Evolutionary conservation across 2,888 invertebrate genomes (phyloP).

Genomic region (Lithophane socia): DNA sequence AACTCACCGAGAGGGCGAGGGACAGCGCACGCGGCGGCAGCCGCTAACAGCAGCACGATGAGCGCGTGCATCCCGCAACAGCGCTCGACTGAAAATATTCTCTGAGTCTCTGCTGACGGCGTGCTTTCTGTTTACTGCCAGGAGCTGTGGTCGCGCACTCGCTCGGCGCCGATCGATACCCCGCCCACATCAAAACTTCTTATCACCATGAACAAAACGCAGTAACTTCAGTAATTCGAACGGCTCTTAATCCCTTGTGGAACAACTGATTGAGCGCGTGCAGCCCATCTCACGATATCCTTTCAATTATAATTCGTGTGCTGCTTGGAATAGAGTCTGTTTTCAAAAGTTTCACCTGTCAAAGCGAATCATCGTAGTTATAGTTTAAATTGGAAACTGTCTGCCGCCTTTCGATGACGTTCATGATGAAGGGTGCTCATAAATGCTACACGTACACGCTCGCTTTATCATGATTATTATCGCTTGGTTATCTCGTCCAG

Average conservation of each 20-base stretch:
- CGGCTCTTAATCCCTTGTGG: constrained; percentile 50
- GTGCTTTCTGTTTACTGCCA: constrained; percentile 78
- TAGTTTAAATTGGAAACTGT: constrained; percentile 49
- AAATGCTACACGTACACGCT: neutral
- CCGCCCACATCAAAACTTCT: constrained; percentile 84
- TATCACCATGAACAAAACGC: constrained; percentile 61
- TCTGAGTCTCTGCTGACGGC: constrained; percentile 65
- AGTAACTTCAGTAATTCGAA: constrained; percentile 62
- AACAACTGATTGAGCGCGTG: constrained; percentile 30
- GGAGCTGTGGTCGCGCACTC: constrained; percentile 76
- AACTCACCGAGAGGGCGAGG: constrained; percentile 81
- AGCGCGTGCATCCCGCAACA: constrained; percentile 78
- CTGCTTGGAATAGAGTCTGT: constrained; percentile 61
- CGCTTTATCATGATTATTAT: constrained; percentile 46
- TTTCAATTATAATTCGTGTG: constrained; percentile 64
- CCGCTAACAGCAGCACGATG: constrained; percentile 72
- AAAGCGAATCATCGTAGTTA: constrained; percentile 46
- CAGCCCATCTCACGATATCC: constrained; percentile 50
- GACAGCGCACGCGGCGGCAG: constrained; percentile 75
- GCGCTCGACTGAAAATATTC: constrained; percentile 58
- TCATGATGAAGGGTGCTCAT: constrained; percentile 20
- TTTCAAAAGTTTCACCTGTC: constrained; percentile 47
- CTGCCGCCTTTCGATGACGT: constrained; percentile 40
- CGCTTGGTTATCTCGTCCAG: constrained; percentile 35
- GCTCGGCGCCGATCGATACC: constrained; percentile 86